Evolutionary conservation across 2,797 vertebrate genomes (phyloP).

Genomic region (Coracias cyanogaster): DNA sequence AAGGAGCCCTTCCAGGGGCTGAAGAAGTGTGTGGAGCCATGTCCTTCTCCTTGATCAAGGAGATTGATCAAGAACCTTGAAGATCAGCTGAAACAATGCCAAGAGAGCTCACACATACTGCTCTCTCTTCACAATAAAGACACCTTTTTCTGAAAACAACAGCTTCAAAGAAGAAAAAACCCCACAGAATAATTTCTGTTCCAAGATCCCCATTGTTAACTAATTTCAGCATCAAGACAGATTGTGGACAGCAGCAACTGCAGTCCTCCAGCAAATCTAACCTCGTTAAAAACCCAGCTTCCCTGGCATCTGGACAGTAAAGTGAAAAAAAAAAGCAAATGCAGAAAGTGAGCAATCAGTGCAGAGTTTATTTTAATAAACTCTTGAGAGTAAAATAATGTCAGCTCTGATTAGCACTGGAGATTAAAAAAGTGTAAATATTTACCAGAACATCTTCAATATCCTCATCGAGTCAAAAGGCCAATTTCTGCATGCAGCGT

Average conservation of each 20-base stretch:
- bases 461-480: neutral
- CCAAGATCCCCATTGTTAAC: neutral
- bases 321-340: neutral
- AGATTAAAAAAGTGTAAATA: conserved; percentile 51
- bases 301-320: neutral
- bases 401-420: conserved; percentile 45
- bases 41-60: neutral
- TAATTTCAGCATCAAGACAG: neutral
- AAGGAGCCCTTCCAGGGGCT: neutral
- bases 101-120: neutral
- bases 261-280: neutral
- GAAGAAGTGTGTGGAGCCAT: accelerated
- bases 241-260: neutral
- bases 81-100: neutral
- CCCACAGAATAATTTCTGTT: neutral
- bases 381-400: conserved; percentile 14
- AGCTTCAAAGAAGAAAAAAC: neutral
- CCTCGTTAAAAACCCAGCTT: neutral
- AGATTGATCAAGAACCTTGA: neutral
- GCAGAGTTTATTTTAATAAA: conserved; percentile 33
- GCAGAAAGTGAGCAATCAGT: neutral
- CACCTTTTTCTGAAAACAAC: neutral
- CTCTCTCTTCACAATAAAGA: accelerated
- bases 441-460: conserved; percentile 50
- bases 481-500: neutral